Percentiles rank a stretch among this genome's conserved stretches.
These are phyloP conservation scores for Limnephilus rhombicus DNA, from an alignment of 2,888 invertebrate species.

Conservation along the genomic window DNA sequence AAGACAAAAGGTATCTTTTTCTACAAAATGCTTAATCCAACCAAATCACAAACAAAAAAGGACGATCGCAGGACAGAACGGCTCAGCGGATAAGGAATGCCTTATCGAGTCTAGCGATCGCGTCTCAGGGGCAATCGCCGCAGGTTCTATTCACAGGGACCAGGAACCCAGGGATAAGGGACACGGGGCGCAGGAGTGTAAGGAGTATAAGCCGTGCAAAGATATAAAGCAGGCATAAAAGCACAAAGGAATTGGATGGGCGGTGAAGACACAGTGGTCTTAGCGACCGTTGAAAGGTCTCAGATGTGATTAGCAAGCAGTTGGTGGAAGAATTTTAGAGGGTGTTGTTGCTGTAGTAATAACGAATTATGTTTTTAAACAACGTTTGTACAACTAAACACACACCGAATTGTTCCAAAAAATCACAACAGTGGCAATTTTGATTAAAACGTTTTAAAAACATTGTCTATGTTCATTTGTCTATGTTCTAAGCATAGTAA, in stretches of 20 bases:
- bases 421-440: too few relatives aligned
- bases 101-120: constrained; percentile 50
- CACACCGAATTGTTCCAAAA: too few relatives aligned
- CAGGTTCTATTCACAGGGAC: constrained; percentile 24
- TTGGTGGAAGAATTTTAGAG: not conserved
- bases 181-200: not conserved
- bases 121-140: constrained; percentile 1
- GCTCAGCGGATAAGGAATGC: constrained; percentile 51
- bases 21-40: constrained; percentile 24
- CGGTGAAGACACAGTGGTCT: constrained; percentile 56
- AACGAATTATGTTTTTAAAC: too few relatives aligned
- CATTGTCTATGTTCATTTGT: too few relatives aligned
- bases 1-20: constrained; percentile 4
- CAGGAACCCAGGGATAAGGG: not conserved
- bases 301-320: constrained; percentile 19
- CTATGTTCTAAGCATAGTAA: too few relatives aligned
- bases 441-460: too few relatives aligned
- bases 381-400: too few relatives aligned
- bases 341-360: not conserved
- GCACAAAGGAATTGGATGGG: constrained; percentile 19
- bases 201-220: not conserved
- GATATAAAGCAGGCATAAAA: not conserved
- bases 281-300: constrained; percentile 43
- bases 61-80: constrained; percentile 3
- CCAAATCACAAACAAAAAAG: constrained; percentile 30